Evolutionary conservation across 2,113 vertebrate species (phyloP), one percentile per base, ranked within the genome.

Genomic region (Microtus richardsoni): DNA sequence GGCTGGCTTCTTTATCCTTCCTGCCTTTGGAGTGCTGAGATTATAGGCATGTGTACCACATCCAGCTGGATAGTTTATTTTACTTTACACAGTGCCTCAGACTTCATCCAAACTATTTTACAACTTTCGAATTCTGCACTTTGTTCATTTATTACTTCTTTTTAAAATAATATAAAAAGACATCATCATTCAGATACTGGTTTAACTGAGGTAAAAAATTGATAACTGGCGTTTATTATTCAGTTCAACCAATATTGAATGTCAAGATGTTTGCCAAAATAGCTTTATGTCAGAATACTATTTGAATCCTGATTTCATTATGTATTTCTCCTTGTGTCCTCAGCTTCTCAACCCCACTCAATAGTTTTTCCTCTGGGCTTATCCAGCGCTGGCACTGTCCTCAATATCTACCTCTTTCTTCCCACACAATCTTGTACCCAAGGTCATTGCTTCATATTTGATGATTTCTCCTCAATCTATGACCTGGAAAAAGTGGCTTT

Each of bases 261-360:
- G 8, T 49, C 19, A 82, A 28, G 83, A 85, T 88, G 16, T 47
- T 74, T 64, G 54, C 52, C 13, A 95, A n/a, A 92, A 91, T 22
- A 79, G 44, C 64, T 94, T 82, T 66, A 75, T 54, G 28, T 80
- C 66, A 41, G 14, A 85, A 49, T 49, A 49, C 68, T 49, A 7
- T 87, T 91, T 68, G 54, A 93, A 95, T 24, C 30, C 12, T 78
- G 41, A 44, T 82, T 91, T 95, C 19, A 91, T 17, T 90, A 60
- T 44, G 26, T 33, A 44, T 85, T 66, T 85, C 28, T 66, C 39
- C 60, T 64, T 21, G 44, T 54, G 30, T 73, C 62, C 30, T 16
- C 33, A 64, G 39, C 41, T 52, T 96, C 66, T 91, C 39, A 24
- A 91, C 24, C 71, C 44, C 52, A 49, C 36, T 82, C 14, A 36